These are phyloP conservation scores for Eulemur rufifrons DNA, from an alignment of 2,113 vertebrate genomes.

Conservation along the genomic window DNA sequence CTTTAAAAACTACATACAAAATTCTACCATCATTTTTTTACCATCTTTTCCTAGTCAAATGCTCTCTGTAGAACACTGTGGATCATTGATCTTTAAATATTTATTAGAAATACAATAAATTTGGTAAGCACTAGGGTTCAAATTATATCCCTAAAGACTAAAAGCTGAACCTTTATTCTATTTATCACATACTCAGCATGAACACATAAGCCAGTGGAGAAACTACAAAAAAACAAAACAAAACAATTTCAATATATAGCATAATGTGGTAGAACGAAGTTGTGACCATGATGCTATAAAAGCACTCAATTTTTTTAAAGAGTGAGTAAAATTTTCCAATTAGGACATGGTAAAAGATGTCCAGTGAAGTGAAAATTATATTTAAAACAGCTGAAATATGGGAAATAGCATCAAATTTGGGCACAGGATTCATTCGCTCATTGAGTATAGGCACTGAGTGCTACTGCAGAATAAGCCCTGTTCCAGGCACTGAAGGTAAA, in stretches of 20 bases:
- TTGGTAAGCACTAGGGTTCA: background rate
- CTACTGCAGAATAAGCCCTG: background rate
- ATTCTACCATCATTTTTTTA: background rate
- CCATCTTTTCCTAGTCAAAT: background rate
- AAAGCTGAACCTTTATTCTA: background rate
- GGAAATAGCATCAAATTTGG: background rate
- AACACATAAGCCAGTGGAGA: background rate
- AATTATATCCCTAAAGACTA: background rate
- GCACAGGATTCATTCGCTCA: background rate
- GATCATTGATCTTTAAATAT: background rate
- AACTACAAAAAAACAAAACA: background rate
- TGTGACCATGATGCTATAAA: background rate
- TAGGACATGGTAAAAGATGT: background rate
- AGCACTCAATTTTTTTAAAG: background rate
- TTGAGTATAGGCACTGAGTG: background rate
- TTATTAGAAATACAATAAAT: background rate
- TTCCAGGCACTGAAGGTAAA: background rate
- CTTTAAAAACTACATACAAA: background rate
- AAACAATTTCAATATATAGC: background rate
- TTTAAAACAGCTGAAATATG: background rate
- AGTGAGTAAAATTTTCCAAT: background rate
- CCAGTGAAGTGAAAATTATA: background rate
- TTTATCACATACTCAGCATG: background rate
- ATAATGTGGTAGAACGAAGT: background rate
- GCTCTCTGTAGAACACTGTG: fast-evolving